These are phyloP conservation scores for Orthosia cruda DNA, from an alignment of 2,888 invertebrate species.

Conservation along the genomic window DNA sequence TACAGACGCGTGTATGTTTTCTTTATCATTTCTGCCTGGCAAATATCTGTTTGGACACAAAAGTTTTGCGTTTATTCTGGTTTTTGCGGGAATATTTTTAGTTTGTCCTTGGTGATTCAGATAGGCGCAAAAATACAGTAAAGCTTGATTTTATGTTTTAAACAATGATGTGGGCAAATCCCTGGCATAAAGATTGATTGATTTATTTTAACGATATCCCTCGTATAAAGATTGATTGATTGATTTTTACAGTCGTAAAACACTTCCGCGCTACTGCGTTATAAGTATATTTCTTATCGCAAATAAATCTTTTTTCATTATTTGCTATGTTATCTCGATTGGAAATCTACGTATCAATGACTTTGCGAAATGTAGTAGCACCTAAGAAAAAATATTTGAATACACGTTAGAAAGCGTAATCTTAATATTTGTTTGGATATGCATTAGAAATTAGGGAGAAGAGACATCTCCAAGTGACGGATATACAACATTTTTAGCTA, in stretches of 20 bases:
- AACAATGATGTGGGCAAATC: background rate
- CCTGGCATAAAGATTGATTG: background rate
- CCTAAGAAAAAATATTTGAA: background rate
- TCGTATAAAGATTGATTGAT: background rate
- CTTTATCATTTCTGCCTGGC: conserved; percentile 39
- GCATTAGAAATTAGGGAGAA: too few relatives aligned
- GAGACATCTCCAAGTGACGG: too few relatives aligned
- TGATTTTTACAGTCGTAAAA: background rate
- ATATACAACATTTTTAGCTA: too few relatives aligned
- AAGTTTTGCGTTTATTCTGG: conserved; percentile 30
- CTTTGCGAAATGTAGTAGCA: background rate
- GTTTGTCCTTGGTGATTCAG: conserved; percentile 32
- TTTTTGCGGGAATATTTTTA: conserved; percentile 42
- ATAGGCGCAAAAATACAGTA: conserved; percentile 5
- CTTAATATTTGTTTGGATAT: conserved; percentile 7
- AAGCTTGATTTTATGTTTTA: conserved; percentile 12
- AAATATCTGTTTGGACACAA: conserved; percentile 42
- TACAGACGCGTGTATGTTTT: conserved; percentile 25
- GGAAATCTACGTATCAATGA: conserved; percentile 1
- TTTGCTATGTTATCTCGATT: conserved; percentile 3
- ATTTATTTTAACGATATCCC: background rate
- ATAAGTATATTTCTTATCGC: background rate
- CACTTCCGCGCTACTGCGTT: background rate
- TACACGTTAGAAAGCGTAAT: conserved; percentile 1
- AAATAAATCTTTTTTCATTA: background rate